A percentile compares a stretch with the other conserved stretches of the same genome.
Conservation (phyloP, 2,113 vertebrate species). For the Siniperca chuatsi region DNA sequence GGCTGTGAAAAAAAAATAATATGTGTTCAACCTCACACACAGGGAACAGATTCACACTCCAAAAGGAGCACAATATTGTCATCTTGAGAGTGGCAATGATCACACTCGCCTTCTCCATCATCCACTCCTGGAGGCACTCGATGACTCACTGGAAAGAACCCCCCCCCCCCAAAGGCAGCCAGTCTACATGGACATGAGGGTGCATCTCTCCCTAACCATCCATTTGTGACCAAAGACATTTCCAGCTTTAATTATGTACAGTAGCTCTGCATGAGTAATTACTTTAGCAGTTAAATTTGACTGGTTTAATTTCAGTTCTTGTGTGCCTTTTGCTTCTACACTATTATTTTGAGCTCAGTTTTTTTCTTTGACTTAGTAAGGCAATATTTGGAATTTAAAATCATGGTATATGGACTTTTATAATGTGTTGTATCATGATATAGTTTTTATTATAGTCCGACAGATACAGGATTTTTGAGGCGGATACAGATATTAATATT, state of each 20-base stretch:
- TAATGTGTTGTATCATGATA: background rate
- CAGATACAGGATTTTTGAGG: background rate
- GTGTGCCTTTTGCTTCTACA: background rate
- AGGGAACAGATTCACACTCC: slow-evolving; percentile 25
- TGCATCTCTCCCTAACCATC: slow-evolving; percentile 10
- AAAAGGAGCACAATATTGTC: slow-evolving; percentile 22
- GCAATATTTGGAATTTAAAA: background rate
- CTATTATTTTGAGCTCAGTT: background rate
- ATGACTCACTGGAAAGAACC: slow-evolving; percentile 41
- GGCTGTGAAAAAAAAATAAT: background rate
- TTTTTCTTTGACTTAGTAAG: background rate
- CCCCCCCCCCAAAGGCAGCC: background rate
- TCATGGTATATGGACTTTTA: background rate
- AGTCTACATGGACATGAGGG: background rate
- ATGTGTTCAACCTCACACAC: slow-evolving; percentile 8
- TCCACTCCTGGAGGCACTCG: slow-evolving; percentile 40
- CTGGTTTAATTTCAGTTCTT: background rate
- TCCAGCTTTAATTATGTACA: slow-evolving; percentile 29
- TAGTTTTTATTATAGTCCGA: fast-evolving
- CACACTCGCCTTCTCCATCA: slow-evolving; percentile 49
- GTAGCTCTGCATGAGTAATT: background rate
- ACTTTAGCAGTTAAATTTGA: background rate
- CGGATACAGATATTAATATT: background rate
- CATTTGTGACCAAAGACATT: slow-evolving; percentile 35
- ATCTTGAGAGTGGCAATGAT: slow-evolving; percentile 40